These are phyloP conservation scores for Anthoscopus minutus DNA, from an alignment of 2,113 vertebrate genomes.

Conservation along the genomic window DNA sequence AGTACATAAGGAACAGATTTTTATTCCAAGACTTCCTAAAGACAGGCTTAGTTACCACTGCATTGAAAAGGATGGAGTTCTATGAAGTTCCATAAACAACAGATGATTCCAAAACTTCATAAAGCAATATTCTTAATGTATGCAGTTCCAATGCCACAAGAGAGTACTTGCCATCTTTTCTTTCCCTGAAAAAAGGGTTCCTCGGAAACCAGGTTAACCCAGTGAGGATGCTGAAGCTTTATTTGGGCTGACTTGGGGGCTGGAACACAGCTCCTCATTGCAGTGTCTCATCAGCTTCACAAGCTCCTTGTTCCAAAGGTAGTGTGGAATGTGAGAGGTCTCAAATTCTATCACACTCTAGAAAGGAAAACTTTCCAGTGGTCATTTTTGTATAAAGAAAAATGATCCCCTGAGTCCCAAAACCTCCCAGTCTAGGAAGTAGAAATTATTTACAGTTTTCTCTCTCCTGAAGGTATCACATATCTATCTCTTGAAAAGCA, in stretches of 20 bases:
- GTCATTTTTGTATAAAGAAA: not conserved
- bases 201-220: not conserved
- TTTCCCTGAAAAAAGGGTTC: not conserved
- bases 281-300: not conserved
- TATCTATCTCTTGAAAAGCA: not conserved
- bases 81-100: not conserved
- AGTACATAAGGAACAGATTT: not conserved
- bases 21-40: not conserved
- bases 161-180: not conserved
- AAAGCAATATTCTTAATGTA: not conserved
- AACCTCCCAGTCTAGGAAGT: not conserved
- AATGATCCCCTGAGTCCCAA: not conserved
- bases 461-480: not conserved
- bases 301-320: not conserved
- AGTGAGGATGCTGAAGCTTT: not conserved
- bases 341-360: not conserved
- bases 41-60: not conserved
- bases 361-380: not conserved
- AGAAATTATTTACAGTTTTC: not conserved
- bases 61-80: not conserved
- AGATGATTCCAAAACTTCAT: not conserved
- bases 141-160: not conserved
- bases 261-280: not conserved
- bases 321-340: too few relatives aligned
- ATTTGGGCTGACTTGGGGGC: not conserved